Evolutionary conservation across 2,888 invertebrate species (phyloP), one percentile per base, ranked within the genome.

Genomic region (Deilephila elpenor): DNA sequence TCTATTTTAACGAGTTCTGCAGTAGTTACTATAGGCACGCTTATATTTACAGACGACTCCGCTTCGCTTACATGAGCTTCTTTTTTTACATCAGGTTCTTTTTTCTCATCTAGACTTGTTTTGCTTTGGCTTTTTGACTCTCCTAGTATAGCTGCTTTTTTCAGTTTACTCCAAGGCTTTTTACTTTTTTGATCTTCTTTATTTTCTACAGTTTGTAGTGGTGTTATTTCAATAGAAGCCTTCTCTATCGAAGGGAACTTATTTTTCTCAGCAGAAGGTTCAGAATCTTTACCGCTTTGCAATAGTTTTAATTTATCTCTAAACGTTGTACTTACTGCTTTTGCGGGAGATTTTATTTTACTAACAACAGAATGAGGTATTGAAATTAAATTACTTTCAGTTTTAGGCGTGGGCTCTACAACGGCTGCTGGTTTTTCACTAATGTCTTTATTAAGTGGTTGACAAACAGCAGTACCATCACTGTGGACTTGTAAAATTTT

Each of bases 111-210:
- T 84, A 85, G 25, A 80, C 89, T 91, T 80, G 89, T 85, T 84
- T 90, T 91, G 79, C 87, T 92, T 82, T 88, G 88, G 77, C 84
- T 91, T 86, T 94, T 94, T 51, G 94, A 86, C 73, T 94, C 96
- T 59, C 95, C 94, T 81, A 96, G 90, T 78, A 96, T 96, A 59
- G 96, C 94, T 19, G 97, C 97, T 86, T 97, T 96, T 87, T 97
- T 97, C 62, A 98, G 91, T 92, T 97, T 97, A 19, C 95, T 96
- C 97, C 97, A 98, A 1, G 97, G 96, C 81, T 96, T 96, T 83
- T 96, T 96, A 70, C 82, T 89, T 80, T 90, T 95, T 17, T 87
- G 80, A 67, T 93, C 92, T 70, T 92, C 92, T 81, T 88, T 89
- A 44, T 44, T 79, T 80, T 91, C 93, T 44, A 83, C 80, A 51